Evolutionary conservation across 2,113 vertebrate species (phyloP), one percentile per base, ranked within the genome.

Genomic region (Sakesphorus luctuosus): DNA sequence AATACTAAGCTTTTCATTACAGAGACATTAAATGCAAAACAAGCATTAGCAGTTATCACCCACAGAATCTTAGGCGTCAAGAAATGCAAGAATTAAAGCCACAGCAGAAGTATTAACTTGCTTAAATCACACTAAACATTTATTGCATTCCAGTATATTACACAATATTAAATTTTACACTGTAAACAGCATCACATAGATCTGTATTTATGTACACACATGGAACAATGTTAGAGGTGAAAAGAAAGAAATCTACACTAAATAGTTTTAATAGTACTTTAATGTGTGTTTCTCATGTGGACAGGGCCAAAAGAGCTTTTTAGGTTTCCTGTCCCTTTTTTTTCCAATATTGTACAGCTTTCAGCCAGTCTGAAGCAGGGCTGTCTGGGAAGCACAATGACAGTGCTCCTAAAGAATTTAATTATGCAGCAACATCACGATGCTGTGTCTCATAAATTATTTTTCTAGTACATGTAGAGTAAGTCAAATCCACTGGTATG

Each of bases 271-370:
- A n/a, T 44, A 50, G 21, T 17, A n/a, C 25, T 44, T 35, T 17
- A 14, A 46, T 47, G 18, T 4, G 0, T 55, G 36, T 78, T 78
- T 82, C 28, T 28, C 36, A 58, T 0, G 0, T 31, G 15, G 25
- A 53, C 17, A n/a, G 62, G 33, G 56, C 15, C 52, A 69, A 52
- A 72, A 73, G 15, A 59, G 19, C 26, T 9, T 33, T 72, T 33
- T 25, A n/a, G 12, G 29, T 61, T 86, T 86, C 81, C 43, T 53
- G 36, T 6, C 26, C 25, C 77, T 80, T 83, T 80, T 56, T 92
- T 47, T 8, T 23, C 15, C 10, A 7, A 33, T 44, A 28, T 14
- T 20, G 46, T 38, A 49, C 24, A 72, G 23, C 52, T 13, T 77
- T 65, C 50, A 65, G 49, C 44, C 29, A 47, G 18, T 55, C 56